phyloP scores from a whole-genome alignment of 1,140 invertebrate genomes.

The Pogonus chalceus region DNA sequence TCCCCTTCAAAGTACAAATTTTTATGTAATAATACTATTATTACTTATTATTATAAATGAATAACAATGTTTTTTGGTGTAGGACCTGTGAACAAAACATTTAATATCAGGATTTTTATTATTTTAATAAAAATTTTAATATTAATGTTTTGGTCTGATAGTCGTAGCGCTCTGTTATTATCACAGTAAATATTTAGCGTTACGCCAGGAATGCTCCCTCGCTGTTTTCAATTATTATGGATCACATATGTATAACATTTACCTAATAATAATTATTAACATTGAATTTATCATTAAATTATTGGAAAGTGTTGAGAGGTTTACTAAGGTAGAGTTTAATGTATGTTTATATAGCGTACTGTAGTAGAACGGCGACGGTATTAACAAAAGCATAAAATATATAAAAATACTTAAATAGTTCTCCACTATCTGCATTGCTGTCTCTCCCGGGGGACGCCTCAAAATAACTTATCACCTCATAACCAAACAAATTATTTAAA shows the following conservation, averaged over 20 bases:
- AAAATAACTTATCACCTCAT: too few relatives aligned
- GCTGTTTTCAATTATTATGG: slow-evolving; percentile 33
- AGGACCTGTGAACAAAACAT: background rate
- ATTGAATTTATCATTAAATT: slow-evolving; percentile 22
- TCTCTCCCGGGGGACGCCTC: slow-evolving; percentile 12
- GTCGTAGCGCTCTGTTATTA: background rate
- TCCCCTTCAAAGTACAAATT: slow-evolving; percentile 6
- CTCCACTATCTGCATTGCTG: slow-evolving; percentile 26
- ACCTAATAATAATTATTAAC: slow-evolving; percentile 14
- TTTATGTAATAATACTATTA: slow-evolving; percentile 7
- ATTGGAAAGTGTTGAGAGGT: slow-evolving; percentile 33
- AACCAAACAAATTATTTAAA: too few relatives aligned
- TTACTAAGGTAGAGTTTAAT: slow-evolving; percentile 31
- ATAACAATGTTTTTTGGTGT: slow-evolving; percentile 6
- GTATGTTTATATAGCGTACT: slow-evolving; percentile 34
- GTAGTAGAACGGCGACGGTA: slow-evolving; percentile 27
- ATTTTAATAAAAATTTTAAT: background rate
- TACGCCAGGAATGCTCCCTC: slow-evolving; percentile 28
- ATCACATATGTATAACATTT: slow-evolving; percentile 13
- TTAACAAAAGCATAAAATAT: slow-evolving; percentile 17
- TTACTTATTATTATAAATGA: slow-evolving; percentile 7
- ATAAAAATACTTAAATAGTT: slow-evolving; percentile 8
- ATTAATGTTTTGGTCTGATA: background rate
- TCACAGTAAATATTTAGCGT: background rate
- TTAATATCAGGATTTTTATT: background rate